These are phyloP conservation scores for Dendrolimus kikuchii DNA, from an alignment of 1,140 invertebrate genomes.

Conservation along the genomic window DNA sequence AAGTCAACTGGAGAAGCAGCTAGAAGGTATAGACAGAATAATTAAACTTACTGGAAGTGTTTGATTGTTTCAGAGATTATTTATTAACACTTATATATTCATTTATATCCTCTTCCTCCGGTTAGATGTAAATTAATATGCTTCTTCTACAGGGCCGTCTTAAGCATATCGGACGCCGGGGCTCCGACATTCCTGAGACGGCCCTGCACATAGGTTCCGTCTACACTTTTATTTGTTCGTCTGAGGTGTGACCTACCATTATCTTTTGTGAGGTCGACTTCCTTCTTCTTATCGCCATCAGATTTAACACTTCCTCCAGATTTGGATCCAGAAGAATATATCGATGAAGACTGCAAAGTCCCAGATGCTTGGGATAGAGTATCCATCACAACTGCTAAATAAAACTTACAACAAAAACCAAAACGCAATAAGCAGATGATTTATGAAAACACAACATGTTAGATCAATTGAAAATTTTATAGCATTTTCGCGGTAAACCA, in stretches of 20 bases:
- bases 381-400: slow-evolving; percentile 32
- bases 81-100: too few species aligned
- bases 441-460: too few species aligned
- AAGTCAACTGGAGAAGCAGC: slow-evolving; percentile 59
- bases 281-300: slow-evolving; percentile 21
- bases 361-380: slow-evolving; percentile 27
- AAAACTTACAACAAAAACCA: neutral
- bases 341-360: slow-evolving; percentile 46
- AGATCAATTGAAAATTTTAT: too few species aligned
- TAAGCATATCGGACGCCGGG: too few species aligned
- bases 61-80: too few species aligned
- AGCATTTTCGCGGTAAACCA: too few species aligned
- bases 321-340: slow-evolving; percentile 42
- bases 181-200: too few species aligned
- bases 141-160: too few species aligned
- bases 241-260: slow-evolving; percentile 29
- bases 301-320: slow-evolving; percentile 37
- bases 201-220: neutral
- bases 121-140: too few species aligned
- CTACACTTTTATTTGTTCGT: neutral
- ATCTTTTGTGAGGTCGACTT: slow-evolving; percentile 48
- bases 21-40: slow-evolving; percentile 11
- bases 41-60: neutral
- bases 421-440: neutral
- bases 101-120: too few species aligned